Percentiles rank a stretch among this genome's conserved stretches.
phyloP scores from a whole-genome alignment of 1,140 invertebrate species.

The Drosophila burlai region DNA sequence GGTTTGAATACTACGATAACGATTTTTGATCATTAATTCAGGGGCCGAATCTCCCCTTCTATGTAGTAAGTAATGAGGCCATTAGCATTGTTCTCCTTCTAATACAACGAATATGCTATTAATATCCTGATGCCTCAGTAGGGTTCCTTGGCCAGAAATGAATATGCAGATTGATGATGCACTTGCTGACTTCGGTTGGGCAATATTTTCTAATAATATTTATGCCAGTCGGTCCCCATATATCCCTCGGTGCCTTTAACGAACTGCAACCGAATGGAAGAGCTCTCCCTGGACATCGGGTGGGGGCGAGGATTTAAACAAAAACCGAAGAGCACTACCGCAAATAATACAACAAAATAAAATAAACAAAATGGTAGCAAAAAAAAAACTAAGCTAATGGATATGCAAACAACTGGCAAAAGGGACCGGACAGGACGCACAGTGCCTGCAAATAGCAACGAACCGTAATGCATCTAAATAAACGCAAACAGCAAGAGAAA shows the following conservation, averaged over 20 bases:
- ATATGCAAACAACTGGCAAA: conserved; percentile 66
- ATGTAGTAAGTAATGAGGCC: conserved; percentile 17
- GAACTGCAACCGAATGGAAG: conserved; percentile 41
- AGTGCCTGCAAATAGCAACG: conserved; percentile 59
- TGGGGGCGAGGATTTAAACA: conserved; percentile 20
- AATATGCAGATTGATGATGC: conserved; percentile 37
- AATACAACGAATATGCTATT: conserved; percentile 16
- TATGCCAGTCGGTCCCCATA: conserved; percentile 5
- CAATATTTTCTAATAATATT: conserved; percentile 42
- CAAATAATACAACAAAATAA: conserved; percentile 40
- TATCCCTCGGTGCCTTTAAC: conserved; percentile 28
- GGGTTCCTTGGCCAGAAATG: conserved; percentile 19
- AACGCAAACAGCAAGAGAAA: conserved; percentile 54
- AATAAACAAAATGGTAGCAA: conserved; percentile 20
- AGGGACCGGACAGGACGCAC: conserved; percentile 55
- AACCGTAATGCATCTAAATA: conserved; percentile 72
- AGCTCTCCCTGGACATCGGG: conserved; percentile 11
- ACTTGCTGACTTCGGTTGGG: conserved; percentile 13
- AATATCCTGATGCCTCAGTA: conserved; percentile 11
- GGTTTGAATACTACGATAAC: conserved; percentile 6
- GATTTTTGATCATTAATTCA: conserved; percentile 38
- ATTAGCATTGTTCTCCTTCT: conserved; percentile 8
- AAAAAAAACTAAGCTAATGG: conserved; percentile 56
- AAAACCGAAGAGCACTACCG: conserved; percentile 28
- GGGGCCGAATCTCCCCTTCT: background rate